Base-by-base conservation (phyloP, 1,140 invertebrate species). In the Leptinotarsa undecemlineata region DNA sequence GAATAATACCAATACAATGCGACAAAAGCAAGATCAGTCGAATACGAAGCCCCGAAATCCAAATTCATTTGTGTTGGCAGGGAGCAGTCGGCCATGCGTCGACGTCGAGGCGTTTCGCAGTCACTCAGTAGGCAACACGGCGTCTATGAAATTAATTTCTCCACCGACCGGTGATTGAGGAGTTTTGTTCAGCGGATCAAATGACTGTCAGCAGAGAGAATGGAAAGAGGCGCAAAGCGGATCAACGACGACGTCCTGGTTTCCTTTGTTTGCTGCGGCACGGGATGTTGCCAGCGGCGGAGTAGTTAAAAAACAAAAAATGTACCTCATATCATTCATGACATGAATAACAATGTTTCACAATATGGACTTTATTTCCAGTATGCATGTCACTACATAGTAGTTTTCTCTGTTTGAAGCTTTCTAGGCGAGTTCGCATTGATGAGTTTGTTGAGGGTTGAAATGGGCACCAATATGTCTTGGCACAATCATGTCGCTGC, bases 161-260 rank as follows among this genome's bases (percentile, higher is more conserved):
- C n/a, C 3, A 4, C n/a, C 51, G 62, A 20, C 23, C 23, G 23
- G 23, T 26, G 62, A 64, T 64, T 64, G 62, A 64, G 20, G 62
- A 64, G 62, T 64, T 64, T 64, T 64, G 62, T 64, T 64, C 62
- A 17, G 8, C 62, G 62, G 20, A 64, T 64, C 62, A 26, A 64
- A 64, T 64, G 62, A 64, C 23, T 64, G 62, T 64, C 62, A 64
- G 20, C 14, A 20, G 23, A 23, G 62, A 64, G 62, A 64, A 64
- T 64, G 62, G 62, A 64, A 21, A 64, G 23, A 64, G 62, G 20
- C 20, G 62, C 20, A 64, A 57, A 57, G 51, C 51, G 51, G 51
- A 57, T 57, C 51, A 57, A 57, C 51, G 51, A 57, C n/a, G 51
- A 15, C 51, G 51, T 57, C 51, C 51, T 57, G 4, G 51, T 57